Base-by-base conservation (phyloP, 1,140 invertebrate species). In the Drosophila fuyamai region DNA sequence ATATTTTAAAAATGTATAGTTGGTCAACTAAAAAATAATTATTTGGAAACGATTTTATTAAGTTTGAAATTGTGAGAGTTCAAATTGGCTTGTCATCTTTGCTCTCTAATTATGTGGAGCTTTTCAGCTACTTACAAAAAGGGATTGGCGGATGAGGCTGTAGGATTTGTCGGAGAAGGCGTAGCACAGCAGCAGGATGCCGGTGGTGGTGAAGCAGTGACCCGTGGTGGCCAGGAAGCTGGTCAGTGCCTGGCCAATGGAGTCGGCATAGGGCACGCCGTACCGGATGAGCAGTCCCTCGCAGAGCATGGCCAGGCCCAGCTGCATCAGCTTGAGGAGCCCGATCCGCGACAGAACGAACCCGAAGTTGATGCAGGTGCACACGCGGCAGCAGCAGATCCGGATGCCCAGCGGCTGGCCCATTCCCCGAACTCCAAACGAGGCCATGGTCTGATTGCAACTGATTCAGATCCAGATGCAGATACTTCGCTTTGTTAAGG, bases 201-300 rank as follows among this genome's bases (percentile, higher is more conserved):
- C 92, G 0, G 96, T 96, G 12, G 95, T 96, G 41, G 96, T 94
- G 43, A 96, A 94, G 71, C 96, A 96, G 13, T 96, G 95, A 0
- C 95, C 95, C 0, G 95, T 95, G 3, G 96, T 96, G 29, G 96
- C 96, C 48, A 97, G 91, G 79, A 96, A 96, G 12, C 96, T 95
- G 62, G 96, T 95, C 84, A 96, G 96, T 23, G 96, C 95, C 1
- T 94, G 61, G 94, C 96, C 84, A 96, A 92, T 95, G 0, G 93
- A 94, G 35, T 94, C 93, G 1, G 95, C 95, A 75, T 96, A 95
- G 4, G 94, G 93, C 1, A 95, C 85, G 0, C 96, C 96, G 81
- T 95, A 97, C 71, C 96, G 95, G 23, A 97, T 94, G 4, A 96
- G 93, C 43, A 97, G 90, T 48, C 95, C 96, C 89, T 97, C 96